phyloP scores from a whole-genome alignment of 2,113 vertebrate genomes.

The Vombatus ursinus region DNA sequence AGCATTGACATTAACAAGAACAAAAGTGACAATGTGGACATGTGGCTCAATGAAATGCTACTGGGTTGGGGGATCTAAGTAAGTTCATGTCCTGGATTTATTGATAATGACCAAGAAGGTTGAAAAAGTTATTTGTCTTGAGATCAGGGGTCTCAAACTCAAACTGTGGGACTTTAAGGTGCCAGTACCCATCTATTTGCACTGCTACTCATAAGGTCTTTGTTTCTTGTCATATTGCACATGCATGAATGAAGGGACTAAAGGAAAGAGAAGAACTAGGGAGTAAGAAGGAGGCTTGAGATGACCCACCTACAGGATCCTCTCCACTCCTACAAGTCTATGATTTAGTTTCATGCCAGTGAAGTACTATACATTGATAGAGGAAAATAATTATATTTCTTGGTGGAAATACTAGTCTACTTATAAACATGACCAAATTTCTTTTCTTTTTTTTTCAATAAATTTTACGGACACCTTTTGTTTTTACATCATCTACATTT shows the following conservation, averaged over 20 bases:
- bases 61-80: background rate
- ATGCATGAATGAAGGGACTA: background rate
- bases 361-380: background rate
- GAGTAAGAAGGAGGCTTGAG: background rate
- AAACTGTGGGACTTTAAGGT: background rate
- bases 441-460: background rate
- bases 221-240: background rate
- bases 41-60: background rate
- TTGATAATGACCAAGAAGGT: background rate
- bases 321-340: background rate
- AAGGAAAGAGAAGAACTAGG: background rate
- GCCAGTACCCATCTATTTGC: background rate
- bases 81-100: background rate
- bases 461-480: background rate
- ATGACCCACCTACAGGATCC: background rate
- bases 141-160: background rate
- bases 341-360: background rate
- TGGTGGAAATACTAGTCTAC: background rate
- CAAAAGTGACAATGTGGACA: slow-evolving; percentile 34
- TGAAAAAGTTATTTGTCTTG: background rate
- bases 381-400: background rate
- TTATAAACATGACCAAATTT: background rate
- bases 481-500: background rate
- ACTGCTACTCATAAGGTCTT: background rate
- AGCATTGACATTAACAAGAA: slow-evolving; percentile 29